A percentile compares a stretch with the other conserved stretches of the same genome.
phyloP scores from a whole-genome alignment of 2,797 vertebrate genomes.

The Halcyon leucocephala region DNA sequence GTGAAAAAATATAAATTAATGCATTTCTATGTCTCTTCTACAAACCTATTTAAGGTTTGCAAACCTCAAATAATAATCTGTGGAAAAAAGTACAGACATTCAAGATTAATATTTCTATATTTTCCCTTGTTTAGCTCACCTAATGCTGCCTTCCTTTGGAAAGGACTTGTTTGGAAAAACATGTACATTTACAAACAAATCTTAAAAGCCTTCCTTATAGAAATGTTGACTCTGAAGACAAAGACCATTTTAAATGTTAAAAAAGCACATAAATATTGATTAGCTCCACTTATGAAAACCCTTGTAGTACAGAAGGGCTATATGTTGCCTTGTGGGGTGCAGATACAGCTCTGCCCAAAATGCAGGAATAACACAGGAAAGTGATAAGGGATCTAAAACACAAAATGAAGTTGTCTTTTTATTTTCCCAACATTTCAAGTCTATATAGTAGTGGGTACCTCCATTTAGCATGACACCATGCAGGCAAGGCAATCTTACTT shows the following conservation, averaged over 20 bases:
- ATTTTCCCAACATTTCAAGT: neutral
- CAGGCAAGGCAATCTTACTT: neutral
- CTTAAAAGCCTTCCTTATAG: neutral
- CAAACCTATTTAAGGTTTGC: neutral
- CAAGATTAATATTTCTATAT: neutral
- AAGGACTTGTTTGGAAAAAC: neutral
- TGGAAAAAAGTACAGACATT: neutral
- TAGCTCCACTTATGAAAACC: neutral
- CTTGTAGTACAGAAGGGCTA: neutral
- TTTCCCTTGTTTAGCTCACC: neutral
- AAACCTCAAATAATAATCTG: neutral
- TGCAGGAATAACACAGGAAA: neutral
- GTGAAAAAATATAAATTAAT: neutral
- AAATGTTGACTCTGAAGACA: neutral
- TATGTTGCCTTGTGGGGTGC: neutral
- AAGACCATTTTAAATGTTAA: neutral
- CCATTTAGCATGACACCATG: accelerated
- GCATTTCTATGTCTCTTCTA: neutral
- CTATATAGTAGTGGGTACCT: neutral
- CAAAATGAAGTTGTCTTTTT: neutral
- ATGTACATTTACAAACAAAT: neutral
- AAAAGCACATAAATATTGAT: neutral
- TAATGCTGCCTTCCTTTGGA: neutral
- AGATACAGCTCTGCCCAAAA: neutral
- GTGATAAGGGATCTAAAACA: neutral